These are phyloP conservation scores for Nicator chloris DNA, from an alignment of 2,113 vertebrate species.

Conservation along the genomic window DNA sequence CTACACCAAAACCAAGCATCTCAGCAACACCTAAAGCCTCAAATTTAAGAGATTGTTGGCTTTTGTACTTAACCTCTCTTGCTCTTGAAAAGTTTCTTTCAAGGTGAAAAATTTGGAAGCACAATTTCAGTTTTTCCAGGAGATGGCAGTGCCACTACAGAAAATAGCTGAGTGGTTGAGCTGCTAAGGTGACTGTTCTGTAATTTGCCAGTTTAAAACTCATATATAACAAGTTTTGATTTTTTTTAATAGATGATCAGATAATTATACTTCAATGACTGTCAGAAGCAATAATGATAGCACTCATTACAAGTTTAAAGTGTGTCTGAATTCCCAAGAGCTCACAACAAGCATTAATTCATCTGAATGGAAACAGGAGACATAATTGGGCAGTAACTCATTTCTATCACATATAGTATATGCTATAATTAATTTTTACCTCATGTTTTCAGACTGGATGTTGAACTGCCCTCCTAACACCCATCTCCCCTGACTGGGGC, in stretches of 20 bases:
- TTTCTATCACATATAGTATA: conserved; percentile 11
- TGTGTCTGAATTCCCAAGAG: conserved; percentile 50
- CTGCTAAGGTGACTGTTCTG: conserved; percentile 17
- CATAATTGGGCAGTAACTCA: conserved; percentile 55
- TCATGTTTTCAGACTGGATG: not conserved
- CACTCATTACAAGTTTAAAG: conserved; percentile 66
- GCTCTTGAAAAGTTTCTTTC: conserved; percentile 16
- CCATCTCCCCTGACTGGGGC: not conserved
- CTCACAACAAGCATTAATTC: conserved; percentile 55
- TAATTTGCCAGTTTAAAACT: conserved; percentile 29
- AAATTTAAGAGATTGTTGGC: not conserved
- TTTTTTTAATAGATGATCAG: conserved; percentile 34
- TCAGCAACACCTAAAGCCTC: not conserved
- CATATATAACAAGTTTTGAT: conserved; percentile 37
- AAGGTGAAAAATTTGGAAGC: not conserved
- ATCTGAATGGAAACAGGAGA: conserved; percentile 53
- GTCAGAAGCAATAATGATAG: conserved; percentile 68
- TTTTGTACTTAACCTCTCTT: not conserved
- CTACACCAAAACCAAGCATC: not conserved
- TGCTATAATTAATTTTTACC: conserved; percentile 34
- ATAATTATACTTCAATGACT: conserved; percentile 66
- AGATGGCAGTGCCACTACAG: conserved; percentile 68
- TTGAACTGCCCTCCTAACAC: not conserved
- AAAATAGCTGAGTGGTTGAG: not conserved
- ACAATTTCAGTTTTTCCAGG: conserved; percentile 38